A percentile compares a stretch with the other conserved stretches of the same genome.
phyloP scores from a whole-genome alignment of 2,888 invertebrate species.

The Lamellibrachia satsuma region DNA sequence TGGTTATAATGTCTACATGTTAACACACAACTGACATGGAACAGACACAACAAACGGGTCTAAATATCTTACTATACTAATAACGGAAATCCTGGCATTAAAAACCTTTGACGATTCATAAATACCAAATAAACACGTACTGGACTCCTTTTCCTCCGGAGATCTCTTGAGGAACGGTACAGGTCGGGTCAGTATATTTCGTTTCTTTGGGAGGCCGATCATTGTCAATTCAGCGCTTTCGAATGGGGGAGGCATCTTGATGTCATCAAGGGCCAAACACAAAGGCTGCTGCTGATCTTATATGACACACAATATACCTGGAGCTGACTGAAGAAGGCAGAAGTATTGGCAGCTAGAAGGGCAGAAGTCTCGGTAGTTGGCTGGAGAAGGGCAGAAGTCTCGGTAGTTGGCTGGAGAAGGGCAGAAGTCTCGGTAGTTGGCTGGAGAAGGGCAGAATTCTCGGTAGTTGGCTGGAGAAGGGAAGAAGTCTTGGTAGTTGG shows the following conservation, averaged over 20 bases:
- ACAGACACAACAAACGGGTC: no score
- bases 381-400: no score
- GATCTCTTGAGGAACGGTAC: background rate
- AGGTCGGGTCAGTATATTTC: background rate
- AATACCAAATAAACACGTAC: background rate
- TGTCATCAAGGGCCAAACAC: background rate
- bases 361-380: background rate
- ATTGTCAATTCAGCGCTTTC: slow-evolving; percentile 7
- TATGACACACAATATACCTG: background rate
- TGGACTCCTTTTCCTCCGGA: slow-evolving; percentile 3
- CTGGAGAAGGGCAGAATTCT: no score
- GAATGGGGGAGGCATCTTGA: background rate
- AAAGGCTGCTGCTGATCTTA: background rate
- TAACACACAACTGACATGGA: no score
- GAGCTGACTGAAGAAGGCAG: background rate
- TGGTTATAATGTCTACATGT: no score
- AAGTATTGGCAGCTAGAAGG: background rate
- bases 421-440: no score
- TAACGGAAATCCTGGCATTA: no score
- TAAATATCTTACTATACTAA: no score
- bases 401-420: no score
- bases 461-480: no score
- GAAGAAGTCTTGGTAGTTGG: no score
- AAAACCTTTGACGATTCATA: no score
- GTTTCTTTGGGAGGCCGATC: slow-evolving; percentile 17